Conservation (phyloP, 92 coral and sea anemone genomes). For the Nematostella vectensis region DNA sequence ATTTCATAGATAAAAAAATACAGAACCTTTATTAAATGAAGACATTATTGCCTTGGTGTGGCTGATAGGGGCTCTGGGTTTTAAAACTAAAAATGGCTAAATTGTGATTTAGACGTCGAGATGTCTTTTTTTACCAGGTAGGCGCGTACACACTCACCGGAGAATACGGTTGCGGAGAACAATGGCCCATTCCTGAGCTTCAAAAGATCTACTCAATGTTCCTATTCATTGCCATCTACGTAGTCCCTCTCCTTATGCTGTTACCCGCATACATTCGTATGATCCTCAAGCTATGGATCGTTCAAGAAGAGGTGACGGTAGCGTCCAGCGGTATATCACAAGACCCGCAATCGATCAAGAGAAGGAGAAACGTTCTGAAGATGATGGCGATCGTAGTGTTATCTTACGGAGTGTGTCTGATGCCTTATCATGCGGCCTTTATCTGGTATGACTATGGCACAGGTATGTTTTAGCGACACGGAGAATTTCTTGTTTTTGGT, state of each 20-base stretch:
- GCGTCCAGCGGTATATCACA: constrained; percentile 64
- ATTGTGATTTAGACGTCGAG: no score
- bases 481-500: no score
- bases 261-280: constrained; percentile 75
- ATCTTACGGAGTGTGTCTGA: constrained; percentile 68
- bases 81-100: no score
- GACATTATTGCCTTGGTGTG: no score
- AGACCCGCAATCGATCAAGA: constrained; percentile 66
- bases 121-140: background rate
- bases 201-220: constrained; percentile 62
- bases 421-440: constrained; percentile 71
- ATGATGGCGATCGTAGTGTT: constrained; percentile 90
- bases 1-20: no score
- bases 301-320: constrained; percentile 30
- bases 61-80: no score
- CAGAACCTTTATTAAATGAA: no score
- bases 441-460: constrained; percentile 62
- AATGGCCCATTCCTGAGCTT: constrained; percentile 39
- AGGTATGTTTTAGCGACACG: no score
- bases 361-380: constrained; percentile 77
- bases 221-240: constrained; percentile 58
- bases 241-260: constrained; percentile 67
- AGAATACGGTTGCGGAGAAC: constrained; percentile 55
- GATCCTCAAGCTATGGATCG: constrained; percentile 62
- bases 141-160: constrained; percentile 55